Percentiles rank a stretch among this genome's conserved stretches.
phyloP scores from a whole-genome alignment of 2,113 vertebrate genomes.

The Aptenodytes forsteri region DNA sequence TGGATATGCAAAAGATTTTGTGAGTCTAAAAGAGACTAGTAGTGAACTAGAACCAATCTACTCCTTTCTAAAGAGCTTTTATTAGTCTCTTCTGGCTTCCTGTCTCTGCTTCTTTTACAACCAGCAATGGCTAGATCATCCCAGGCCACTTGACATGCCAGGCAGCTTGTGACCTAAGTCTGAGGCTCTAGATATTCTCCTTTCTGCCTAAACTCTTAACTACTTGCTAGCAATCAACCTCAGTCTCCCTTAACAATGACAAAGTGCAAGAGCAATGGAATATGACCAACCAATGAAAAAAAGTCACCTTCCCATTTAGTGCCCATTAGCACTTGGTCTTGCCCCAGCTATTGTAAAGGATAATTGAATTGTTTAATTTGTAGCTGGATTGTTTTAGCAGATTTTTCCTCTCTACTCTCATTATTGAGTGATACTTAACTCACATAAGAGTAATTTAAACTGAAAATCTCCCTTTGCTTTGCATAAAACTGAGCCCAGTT shows the following conservation, averaged over 20 bases:
- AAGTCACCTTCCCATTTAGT: conserved; percentile 27
- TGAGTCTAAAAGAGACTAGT: not conserved
- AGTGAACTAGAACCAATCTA: not conserved
- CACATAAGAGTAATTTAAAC: conserved; percentile 53
- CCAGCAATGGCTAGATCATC: not conserved
- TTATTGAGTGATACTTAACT: conserved; percentile 59
- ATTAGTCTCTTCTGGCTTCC: not conserved
- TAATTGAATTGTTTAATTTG: conserved; percentile 63
- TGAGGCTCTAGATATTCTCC: not conserved
- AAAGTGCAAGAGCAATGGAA: not conserved
- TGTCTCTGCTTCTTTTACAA: not conserved
- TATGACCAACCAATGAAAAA: not conserved
- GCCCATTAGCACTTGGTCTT: conserved; percentile 30
- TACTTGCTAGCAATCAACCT: not conserved
- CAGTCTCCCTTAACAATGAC: not conserved
- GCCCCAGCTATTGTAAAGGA: conserved; percentile 7
- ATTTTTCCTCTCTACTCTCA: not conserved
- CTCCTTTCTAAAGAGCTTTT: not conserved
- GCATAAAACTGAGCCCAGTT: not conserved
- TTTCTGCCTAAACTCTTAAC: not conserved
- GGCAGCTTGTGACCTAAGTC: not conserved
- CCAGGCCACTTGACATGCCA: not conserved
- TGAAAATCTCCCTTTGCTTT: conserved; percentile 45
- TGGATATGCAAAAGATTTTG: not conserved
- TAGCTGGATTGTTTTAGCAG: conserved; percentile 45